A percentile compares a stretch with the other conserved stretches of the same genome.
phyloP scores from a whole-genome alignment of 2,888 invertebrate species.

The Hermaeophaga mercurialis region DNA sequence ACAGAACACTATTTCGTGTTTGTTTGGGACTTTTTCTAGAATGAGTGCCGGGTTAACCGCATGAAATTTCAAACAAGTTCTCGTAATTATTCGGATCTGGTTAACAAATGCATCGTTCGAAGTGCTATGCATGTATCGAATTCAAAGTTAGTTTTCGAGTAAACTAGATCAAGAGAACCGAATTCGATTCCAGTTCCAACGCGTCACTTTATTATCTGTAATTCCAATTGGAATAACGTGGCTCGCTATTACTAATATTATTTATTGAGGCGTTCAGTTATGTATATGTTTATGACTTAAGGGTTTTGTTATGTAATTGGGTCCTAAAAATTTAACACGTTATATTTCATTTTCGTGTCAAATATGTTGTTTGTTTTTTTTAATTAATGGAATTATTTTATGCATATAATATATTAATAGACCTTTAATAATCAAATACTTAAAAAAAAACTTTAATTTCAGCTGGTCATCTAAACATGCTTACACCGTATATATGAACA shows the following conservation, averaged over 20 bases:
- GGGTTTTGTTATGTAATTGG: no score
- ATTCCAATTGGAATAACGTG: constrained; percentile 19
- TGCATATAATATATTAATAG: no score
- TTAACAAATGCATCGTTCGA: constrained; percentile 29
- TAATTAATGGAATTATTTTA: no score
- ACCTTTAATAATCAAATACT: no score
- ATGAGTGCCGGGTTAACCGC: constrained; percentile 7
- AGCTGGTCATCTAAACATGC: no score
- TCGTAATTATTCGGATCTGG: constrained; percentile 29
- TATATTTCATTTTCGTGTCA: no score
- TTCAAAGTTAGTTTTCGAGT: constrained; percentile 28
- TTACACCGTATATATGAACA: no score
- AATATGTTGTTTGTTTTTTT: no score
- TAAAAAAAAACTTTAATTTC: no score
- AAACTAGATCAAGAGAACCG: constrained; percentile 25
- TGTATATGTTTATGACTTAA: not conserved
- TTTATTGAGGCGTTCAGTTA: not conserved
- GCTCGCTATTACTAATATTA: constrained; percentile 1
- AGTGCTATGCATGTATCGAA: constrained; percentile 12
- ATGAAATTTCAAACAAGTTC: constrained; percentile 28
- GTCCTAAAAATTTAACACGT: no score
- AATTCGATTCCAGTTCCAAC: constrained; percentile 24
- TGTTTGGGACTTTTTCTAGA: not conserved
- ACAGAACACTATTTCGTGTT: not conserved
- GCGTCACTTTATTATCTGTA: constrained; percentile 29